Base-by-base conservation (phyloP, 2,113 vertebrate genomes). In the Zootoca vivipara region DNA sequence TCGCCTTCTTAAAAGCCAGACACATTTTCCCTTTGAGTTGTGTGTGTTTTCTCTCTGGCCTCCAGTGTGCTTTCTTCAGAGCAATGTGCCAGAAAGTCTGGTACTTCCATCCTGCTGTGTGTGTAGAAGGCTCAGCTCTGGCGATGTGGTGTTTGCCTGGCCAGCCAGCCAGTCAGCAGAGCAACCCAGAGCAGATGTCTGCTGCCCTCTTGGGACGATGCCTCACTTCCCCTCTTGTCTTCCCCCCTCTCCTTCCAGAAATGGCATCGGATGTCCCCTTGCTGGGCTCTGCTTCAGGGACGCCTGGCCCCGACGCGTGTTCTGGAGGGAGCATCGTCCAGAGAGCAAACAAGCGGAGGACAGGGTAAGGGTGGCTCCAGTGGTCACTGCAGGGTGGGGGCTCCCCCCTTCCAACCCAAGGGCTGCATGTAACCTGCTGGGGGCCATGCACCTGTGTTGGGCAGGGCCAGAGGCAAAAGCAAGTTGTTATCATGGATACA, bases 321-420 rank as follows among this genome's bases (percentile, higher is more conserved):
- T 93, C 96, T 3, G 96, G 95, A 58, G 97, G 96, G 84, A 94
- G 96, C 30, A 89, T 97, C 0, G 96, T 96, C 28, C 97, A 98
- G 85, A 98, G 99, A 64, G 92, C 94, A 93, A 97, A 93, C 94
- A 99, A 99, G 94, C 97, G 98, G 75, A 93, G 97, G 26, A 95
- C 98, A 0, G 95, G 93, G 99, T 99, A 94, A 98, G 98, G 58
- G 95, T 10, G 2, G 46, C 2, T n/a, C n/a, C 38, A 22, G 1
- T 52, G 10, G 0, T 26, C 0, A 13, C 7, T 2, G 7, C 1
- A 3, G 77, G 42, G 3, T 0, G 6, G 2, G 0, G 2, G 73
- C 5, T 62, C 18, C 18, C 18, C 18, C 58, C 18, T 62, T 20
- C 58, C 58, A 62, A 20, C 3, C 58, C 58, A 62, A 20, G 58